These are phyloP conservation scores for Trachelus iudaicus DNA, from an alignment of 2,888 invertebrate species.

Conservation along the genomic window DNA sequence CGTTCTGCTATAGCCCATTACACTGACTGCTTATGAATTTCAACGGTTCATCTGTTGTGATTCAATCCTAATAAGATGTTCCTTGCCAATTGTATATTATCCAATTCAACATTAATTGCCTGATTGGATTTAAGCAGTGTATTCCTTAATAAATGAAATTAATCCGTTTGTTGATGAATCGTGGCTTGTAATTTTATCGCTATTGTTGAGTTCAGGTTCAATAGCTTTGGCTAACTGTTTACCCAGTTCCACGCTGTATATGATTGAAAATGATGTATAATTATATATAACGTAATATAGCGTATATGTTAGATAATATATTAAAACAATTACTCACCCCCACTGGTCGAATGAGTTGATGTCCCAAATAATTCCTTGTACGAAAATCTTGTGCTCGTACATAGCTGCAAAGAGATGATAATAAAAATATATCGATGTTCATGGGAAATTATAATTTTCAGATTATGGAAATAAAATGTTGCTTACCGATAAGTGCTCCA, in stretches of 20 bases:
- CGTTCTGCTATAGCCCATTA: background rate
- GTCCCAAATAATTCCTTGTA: conserved; percentile 98
- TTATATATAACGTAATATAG: background rate
- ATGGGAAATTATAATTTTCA: background rate
- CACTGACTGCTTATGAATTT: background rate
- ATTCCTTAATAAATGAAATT: conserved; percentile 91
- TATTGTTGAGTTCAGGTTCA: conserved; percentile 87
- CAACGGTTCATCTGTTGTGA: conserved; percentile 61
- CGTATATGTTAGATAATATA: background rate
- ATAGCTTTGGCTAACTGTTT: conserved; percentile 99
- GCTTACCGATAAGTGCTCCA: conserved; percentile 90
- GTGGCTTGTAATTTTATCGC: conserved; percentile 78
- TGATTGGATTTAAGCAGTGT: conserved; percentile 59
- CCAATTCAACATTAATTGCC: conserved; percentile 94
- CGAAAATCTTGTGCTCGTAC: conserved; percentile 99
- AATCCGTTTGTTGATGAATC: conserved; percentile 97
- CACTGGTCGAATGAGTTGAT: conserved; percentile 99
- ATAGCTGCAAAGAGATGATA: conserved; percentile 74
- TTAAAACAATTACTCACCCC: conserved; percentile 76
- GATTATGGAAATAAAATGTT: conserved; percentile 13
- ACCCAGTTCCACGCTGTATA: conserved; percentile 89
- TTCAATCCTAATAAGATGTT: conserved; percentile 91
- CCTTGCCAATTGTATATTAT: conserved; percentile 95
- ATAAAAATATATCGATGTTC: background rate
- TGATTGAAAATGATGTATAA: background rate